Percentiles rank a stretch among this genome's conserved stretches.
These are phyloP conservation scores for Arrhamphus sclerolepis DNA, from an alignment of 2,797 vertebrate genomes.

Conservation along the genomic window DNA sequence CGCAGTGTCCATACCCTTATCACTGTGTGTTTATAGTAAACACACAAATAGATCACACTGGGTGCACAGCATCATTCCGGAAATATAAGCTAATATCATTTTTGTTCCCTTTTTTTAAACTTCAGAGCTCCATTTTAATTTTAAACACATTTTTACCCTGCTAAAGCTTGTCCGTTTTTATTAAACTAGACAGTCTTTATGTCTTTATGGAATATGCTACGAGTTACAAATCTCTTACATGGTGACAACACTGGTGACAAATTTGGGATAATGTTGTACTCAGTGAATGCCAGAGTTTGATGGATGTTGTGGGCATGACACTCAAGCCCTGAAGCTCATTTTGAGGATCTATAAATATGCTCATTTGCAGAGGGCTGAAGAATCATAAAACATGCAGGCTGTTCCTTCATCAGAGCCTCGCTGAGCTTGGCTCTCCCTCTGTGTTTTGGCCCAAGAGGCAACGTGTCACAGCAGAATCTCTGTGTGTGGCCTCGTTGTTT, in stretches of 20 bases:
- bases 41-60: too few species aligned
- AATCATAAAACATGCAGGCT: slow-evolving; percentile 52
- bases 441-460: slow-evolving; percentile 62
- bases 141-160: too few species aligned
- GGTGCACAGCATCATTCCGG: too few species aligned
- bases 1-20: too few species aligned
- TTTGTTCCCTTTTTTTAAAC: too few species aligned
- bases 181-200: slow-evolving; percentile 4
- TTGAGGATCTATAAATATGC: slow-evolving; percentile 46
- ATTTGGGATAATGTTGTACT: too few species aligned
- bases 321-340: slow-evolving; percentile 29
- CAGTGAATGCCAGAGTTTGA: slow-evolving; percentile 27
- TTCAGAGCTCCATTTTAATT: too few species aligned
- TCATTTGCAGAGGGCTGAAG: slow-evolving; percentile 50
- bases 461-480: slow-evolving; percentile 65
- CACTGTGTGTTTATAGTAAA: too few species aligned
- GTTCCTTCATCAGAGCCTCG: slow-evolving; percentile 35
- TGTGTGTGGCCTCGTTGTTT: slow-evolving; percentile 82
- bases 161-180: too few species aligned
- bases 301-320: slow-evolving; percentile 43
- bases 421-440: slow-evolving; percentile 54
- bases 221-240: slow-evolving; percentile 32
- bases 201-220: slow-evolving; percentile 27
- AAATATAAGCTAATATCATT: too few species aligned
- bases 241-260: not conserved